These are phyloP conservation scores for Morphnarchus princeps DNA, from an alignment of 2,113 vertebrate species.

Conservation along the genomic window DNA sequence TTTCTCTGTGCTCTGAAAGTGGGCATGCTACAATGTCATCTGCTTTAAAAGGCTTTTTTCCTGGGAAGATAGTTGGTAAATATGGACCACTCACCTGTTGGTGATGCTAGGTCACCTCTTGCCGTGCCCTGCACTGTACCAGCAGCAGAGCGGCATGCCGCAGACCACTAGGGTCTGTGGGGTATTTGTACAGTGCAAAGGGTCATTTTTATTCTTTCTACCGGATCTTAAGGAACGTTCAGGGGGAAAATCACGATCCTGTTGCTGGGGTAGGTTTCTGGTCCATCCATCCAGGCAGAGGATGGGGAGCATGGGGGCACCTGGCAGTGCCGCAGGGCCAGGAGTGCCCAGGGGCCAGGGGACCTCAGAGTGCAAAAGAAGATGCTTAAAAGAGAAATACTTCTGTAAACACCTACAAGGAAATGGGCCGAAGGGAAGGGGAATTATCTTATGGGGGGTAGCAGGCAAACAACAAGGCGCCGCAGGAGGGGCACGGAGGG, in stretches of 20 bases:
- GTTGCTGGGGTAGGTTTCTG: neutral
- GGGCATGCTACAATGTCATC: neutral
- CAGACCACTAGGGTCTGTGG: neutral
- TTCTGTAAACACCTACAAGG: neutral
- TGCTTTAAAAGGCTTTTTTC: neutral
- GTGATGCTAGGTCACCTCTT: neutral
- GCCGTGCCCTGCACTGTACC: accelerated
- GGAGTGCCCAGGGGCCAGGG: neutral
- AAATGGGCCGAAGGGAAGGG: neutral
- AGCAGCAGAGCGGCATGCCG: accelerated
- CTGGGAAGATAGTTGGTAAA: neutral
- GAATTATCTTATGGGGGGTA: neutral
- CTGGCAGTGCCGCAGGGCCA: accelerated
- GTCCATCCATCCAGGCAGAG: neutral
- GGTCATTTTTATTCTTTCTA: neutral
- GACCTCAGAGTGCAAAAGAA: neutral
- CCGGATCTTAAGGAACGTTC: accelerated
- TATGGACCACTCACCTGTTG: accelerated
- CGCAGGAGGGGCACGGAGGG: accelerated
- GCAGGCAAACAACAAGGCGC: neutral
- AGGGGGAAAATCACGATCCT: accelerated
- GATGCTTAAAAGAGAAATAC: neutral
- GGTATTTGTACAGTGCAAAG: neutral
- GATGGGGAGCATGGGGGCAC: neutral
- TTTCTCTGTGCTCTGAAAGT: neutral